Conservation (phyloP, 1,140 invertebrate species). For the Parapsyche elsis region DNA sequence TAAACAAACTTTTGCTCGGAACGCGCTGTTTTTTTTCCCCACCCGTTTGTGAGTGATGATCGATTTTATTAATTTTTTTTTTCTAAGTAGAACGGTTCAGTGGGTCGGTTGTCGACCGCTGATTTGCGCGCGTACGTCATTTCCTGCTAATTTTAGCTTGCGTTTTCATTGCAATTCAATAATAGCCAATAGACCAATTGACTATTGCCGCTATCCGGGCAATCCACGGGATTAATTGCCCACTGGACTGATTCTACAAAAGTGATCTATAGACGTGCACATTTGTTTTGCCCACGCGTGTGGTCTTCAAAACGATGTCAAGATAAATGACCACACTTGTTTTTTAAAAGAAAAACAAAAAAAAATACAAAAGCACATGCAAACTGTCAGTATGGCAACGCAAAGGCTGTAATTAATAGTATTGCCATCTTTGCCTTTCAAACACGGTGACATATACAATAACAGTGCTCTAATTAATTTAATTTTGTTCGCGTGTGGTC, state of each 20-base stretch:
- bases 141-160: conserved; percentile 32
- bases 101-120: conserved; percentile 28
- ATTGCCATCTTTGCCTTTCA: no score
- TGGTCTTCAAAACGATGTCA: no score
- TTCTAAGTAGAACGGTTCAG: neutral
- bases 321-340: no score
- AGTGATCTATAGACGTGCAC: neutral
- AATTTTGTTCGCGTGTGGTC: no score
- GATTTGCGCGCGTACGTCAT: neutral
- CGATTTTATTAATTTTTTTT: neutral
- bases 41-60: neutral
- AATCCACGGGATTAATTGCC: conserved; percentile 19
- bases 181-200: conserved; percentile 21
- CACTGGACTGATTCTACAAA: neutral
- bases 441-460: no score
- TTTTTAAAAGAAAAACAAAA: no score
- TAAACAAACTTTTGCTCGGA: conserved; percentile 1
- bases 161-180: conserved; percentile 21
- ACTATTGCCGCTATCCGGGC: conserved; percentile 1
- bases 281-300: neutral
- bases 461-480: no score
- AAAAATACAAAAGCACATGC: no score
- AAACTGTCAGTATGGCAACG: neutral
- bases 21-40: neutral
- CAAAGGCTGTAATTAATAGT: neutral